Evolutionary conservation across 2,113 vertebrate species (phyloP).

Genomic region (Odontophorus gujanensis): DNA sequence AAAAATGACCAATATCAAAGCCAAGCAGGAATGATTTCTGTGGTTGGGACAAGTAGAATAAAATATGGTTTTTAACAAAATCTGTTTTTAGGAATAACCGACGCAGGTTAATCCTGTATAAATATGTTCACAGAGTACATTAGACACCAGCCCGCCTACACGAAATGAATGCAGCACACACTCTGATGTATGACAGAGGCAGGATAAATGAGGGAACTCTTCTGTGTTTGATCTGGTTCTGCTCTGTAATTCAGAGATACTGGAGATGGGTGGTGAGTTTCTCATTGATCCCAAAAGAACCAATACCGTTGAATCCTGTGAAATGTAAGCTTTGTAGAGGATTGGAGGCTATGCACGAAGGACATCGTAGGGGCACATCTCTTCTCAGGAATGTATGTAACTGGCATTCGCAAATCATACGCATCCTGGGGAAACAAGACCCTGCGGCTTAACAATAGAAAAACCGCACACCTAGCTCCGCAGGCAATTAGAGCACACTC

Average conservation of each 20-base stretch:
- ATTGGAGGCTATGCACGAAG: constrained; percentile 40
- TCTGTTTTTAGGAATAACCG: constrained; percentile 54
- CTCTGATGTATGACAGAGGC: constrained; percentile 28
- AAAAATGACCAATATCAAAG: constrained; percentile 48
- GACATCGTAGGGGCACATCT: constrained; percentile 55
- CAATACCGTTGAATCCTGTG: constrained; percentile 52
- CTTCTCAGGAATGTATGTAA: constrained; percentile 26
- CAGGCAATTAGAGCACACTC: constrained; percentile 39
- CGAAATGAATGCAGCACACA: constrained; percentile 57
- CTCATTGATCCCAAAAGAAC: constrained; percentile 56
- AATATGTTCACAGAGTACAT: constrained; percentile 70
- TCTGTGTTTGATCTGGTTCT: constrained; percentile 26
- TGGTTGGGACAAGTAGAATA: constrained; percentile 54
- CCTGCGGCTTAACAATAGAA: constrained; percentile 45
- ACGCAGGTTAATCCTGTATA: constrained; percentile 68
- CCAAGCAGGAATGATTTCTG: constrained; percentile 32
- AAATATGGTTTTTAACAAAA: constrained; percentile 64
- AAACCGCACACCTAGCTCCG: constrained; percentile 45
- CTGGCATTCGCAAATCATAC: constrained; percentile 32
- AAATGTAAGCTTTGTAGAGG: constrained; percentile 50
- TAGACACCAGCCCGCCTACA: constrained; percentile 60
- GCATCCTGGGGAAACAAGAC: constrained; percentile 41
- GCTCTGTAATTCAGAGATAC: constrained; percentile 59
- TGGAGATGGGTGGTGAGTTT: constrained; percentile 41
- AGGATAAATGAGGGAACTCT: constrained; percentile 47